Base-by-base conservation (phyloP, 2,797 vertebrate species). In the Helicolenus hilgendorfi region DNA sequence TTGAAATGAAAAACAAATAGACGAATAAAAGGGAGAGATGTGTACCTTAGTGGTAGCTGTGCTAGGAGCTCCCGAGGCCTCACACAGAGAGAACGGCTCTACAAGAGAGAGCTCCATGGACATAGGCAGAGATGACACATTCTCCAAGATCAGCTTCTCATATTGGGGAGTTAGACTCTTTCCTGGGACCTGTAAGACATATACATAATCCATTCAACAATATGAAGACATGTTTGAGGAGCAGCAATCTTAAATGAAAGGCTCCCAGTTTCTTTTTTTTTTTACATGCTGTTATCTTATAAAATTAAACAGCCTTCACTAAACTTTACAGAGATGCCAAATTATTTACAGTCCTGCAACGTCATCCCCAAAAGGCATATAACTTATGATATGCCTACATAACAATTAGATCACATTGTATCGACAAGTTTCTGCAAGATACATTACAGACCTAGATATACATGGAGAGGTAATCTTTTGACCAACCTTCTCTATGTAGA, bases 401-500 rank as follows among this genome's bases (percentile, higher is more conserved):
- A 68, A 67, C 49, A 59, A 26, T 5, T 6, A 33, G 1, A 11
- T 33, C 6, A 65, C 26, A 73, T 1, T 45, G 29, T 45, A n/a
- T 20, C 1, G 2, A 27, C 20, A 45, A 7, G 0, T 35, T 82
- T 62, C 13, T 82, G 8, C 4, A 31, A 59, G 22, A 41, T 64
- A 38, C 1, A 65, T 6, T 18, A 49, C 3, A 60, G 14, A 27
- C 20, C 22, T 9, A 58, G 2, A 7, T 45, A 14, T 4, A 38
- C 38, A 36, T 18, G 11, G 18, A 65, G 7, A 64, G 15, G n/a
- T 38, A 22, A 41, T 20, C 10, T 31, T 53, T 2, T 18, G 1
- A 77, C 94, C 87, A 73, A 98, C 98, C 98, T 98, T 99, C 86
- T 98, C 90, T 11, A 96, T 88, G 0, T 86, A 91, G 92, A 99